Percentiles rank a stretch among this genome's conserved stretches.
These are phyloP conservation scores for Sisyra terminalis DNA, from an alignment of 2,888 invertebrate genomes.

Conservation along the genomic window DNA sequence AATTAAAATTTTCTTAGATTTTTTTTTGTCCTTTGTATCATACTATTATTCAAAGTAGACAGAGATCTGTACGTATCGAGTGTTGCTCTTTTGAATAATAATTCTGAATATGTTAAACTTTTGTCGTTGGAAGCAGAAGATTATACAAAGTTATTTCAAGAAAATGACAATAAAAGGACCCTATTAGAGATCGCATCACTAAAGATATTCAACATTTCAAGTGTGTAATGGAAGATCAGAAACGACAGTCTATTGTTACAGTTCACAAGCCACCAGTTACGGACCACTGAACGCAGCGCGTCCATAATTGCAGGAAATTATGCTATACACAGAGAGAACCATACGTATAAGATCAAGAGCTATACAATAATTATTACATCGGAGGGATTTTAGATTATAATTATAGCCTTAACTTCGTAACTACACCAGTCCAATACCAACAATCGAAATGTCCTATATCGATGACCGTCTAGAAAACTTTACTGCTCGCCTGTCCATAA, in stretches of 20 bases:
- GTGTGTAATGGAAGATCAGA: too few species aligned
- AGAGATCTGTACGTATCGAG: too few species aligned
- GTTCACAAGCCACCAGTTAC: conserved; percentile 8
- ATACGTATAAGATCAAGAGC: conserved; percentile 21
- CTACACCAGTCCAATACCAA: conserved; percentile 20
- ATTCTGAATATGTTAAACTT: too few species aligned
- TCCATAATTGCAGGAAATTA: conserved; percentile 26
- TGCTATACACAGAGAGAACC: conserved; percentile 16
- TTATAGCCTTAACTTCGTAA: conserved; percentile 23
- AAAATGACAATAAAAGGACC: too few species aligned
- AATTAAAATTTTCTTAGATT: too few species aligned
- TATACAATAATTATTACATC: conserved; percentile 26
- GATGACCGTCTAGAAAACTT: not conserved
- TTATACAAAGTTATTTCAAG: too few species aligned
- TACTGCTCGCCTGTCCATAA: conserved; percentile 15
- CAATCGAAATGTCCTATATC: conserved; percentile 7
- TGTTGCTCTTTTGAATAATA: too few species aligned
- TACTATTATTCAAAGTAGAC: too few species aligned
- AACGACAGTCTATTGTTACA: conserved; percentile 1
- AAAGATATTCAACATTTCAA: too few species aligned
- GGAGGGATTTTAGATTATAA: conserved; percentile 24
- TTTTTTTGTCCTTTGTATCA: too few species aligned
- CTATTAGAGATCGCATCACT: too few species aligned
- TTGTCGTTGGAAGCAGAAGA: too few species aligned
- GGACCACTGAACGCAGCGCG: conserved; percentile 15